Percentiles rank a stretch among this genome's conserved stretches.
Conservation (phyloP, 2,888 invertebrate genomes). For the Synergus laeviventris region DNA sequence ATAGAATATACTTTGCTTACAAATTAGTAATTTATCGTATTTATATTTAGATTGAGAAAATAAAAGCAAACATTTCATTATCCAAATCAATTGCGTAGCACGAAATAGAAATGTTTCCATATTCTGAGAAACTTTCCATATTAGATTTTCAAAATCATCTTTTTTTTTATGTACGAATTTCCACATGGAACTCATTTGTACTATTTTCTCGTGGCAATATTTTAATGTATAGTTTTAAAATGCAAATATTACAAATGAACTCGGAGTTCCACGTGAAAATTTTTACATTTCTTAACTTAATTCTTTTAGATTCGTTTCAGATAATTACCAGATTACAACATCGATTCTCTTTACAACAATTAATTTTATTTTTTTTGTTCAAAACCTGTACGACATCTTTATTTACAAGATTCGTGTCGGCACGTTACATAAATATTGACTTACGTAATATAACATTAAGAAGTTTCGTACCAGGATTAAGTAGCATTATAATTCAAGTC, state of each 20-base stretch:
- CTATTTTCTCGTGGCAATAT: too few relatives aligned
- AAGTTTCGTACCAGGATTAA: constrained; percentile 31
- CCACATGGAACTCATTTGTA: too few relatives aligned
- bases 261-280: too few relatives aligned
- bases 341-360: constrained; percentile 21
- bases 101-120: too few relatives aligned
- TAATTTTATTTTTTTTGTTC: constrained; percentile 26
- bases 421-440: constrained; percentile 25
- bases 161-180: neutral
- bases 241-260: too few relatives aligned
- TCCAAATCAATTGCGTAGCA: too few relatives aligned
- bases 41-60: neutral
- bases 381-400: constrained; percentile 37
- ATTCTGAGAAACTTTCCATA: too few relatives aligned
- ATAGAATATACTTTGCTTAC: neutral
- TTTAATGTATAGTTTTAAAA: too few relatives aligned
- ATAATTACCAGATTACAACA: neutral
- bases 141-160: too few relatives aligned
- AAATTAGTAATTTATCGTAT: neutral
- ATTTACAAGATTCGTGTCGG: constrained; percentile 37
- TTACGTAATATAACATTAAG: constrained; percentile 36
- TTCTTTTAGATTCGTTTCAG: constrained; percentile 26
- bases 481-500: constrained; percentile 19
- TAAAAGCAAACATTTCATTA: neutral
- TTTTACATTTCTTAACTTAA: neutral